Evolutionary conservation across 1,140 invertebrate species (phyloP), one percentile per base, ranked within the genome.

Genomic region (Microplitis mediator): DNA sequence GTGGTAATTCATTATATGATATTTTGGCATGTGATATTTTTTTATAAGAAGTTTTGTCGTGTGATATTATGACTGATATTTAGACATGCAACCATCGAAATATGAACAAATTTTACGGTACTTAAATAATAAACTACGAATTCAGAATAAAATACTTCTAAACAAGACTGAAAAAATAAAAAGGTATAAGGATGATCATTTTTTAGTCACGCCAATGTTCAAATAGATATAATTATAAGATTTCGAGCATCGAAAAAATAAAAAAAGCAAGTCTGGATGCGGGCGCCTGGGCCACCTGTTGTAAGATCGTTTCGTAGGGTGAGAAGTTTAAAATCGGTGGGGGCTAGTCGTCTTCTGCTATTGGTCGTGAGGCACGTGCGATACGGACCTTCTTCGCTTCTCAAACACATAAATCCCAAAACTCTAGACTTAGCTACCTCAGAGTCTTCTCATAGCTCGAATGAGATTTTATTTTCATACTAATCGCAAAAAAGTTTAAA

Each of bases 361-460:
- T 87, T 87, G 85, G 86, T 77, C 60, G 36, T 11, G 45, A 75
- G 84, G 83, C 86, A 86, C 86, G 86, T 87, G 86, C 85, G 85
- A 77, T 76, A 63, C 73, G 77, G 81, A 81, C 79, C 81, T 83
- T 83, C 80, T 81, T 81, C 79, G 81, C 78, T 83, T 80, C 80
- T 65, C 75, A 75, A 83, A 79, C 75, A 77, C 82, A 86, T 86
- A 87, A 87, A 87, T 86, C 79, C 80, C 75, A 60, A 34, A 73
- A 52, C 31, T 52, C 75, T 45, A 62, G 62, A 71, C 67, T 71
- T 68, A 52, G 69, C 74, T 70, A 72, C 72, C 76, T 85, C 82
- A 87, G 84, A 86, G 82, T 63, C 75, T 78, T 76, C 74, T 76
- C 76, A 78, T 75, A 65, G n/a, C 39, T 66, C 74, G 68, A 73